Percentiles rank a stretch among this genome's conserved stretches.
These are phyloP conservation scores for Otis tarda DNA, from an alignment of 2,113 vertebrate species.

Conservation along the genomic window DNA sequence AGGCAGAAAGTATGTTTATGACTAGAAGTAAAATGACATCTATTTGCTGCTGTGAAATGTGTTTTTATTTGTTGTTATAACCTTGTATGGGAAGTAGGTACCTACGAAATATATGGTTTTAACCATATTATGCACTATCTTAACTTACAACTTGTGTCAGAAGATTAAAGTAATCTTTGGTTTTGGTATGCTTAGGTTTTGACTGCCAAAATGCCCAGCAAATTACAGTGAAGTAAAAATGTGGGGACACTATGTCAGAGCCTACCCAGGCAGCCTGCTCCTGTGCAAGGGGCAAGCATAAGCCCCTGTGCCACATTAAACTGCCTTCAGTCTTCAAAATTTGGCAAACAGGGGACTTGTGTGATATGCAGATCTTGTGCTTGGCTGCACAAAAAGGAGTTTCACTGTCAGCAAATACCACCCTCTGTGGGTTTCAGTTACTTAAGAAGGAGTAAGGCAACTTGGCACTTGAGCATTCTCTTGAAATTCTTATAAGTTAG, in stretches of 20 bases:
- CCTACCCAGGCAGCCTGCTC: neutral
- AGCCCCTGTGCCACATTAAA: neutral
- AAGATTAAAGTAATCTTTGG: neutral
- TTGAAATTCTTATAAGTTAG: neutral
- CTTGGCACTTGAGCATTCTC: neutral
- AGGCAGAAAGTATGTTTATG: neutral
- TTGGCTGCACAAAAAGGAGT: neutral
- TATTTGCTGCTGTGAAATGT: neutral
- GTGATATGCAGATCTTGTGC: neutral
- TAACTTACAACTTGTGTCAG: neutral
- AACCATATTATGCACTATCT: accelerated
- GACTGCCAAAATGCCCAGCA: neutral
- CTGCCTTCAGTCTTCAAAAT: neutral
- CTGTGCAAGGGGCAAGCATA: neutral
- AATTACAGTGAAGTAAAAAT: neutral
- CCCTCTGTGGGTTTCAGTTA: neutral
- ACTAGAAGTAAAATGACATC: neutral
- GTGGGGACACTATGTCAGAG: neutral
- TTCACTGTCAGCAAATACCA: neutral
- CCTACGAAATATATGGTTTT: neutral
- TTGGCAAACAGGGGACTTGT: neutral
- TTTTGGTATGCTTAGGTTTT: neutral
- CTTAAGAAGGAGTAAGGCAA: neutral
- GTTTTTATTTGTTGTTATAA: neutral
- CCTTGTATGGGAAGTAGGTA: neutral